Evolutionary conservation across 2,888 invertebrate genomes (phyloP).

Genomic region (Molorchus minor): DNA sequence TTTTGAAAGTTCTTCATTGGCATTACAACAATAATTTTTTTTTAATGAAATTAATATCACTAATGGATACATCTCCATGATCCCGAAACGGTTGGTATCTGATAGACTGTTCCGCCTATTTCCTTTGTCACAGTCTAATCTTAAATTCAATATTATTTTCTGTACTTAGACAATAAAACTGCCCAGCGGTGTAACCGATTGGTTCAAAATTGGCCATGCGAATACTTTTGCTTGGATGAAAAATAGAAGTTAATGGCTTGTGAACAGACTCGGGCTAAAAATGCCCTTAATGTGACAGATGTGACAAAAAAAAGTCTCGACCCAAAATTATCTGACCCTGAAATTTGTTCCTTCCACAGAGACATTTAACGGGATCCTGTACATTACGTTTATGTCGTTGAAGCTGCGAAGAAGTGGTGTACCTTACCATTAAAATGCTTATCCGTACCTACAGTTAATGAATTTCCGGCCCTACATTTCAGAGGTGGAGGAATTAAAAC

Average conservation of each 20-base stretch:
- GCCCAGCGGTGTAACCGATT: slow-evolving; percentile 41
- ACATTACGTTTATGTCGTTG: not conserved
- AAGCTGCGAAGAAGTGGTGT: not conserved
- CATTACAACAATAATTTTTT: not conserved
- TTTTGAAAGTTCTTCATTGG: not conserved
- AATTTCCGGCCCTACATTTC: not conserved
- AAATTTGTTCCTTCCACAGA: not conserved
- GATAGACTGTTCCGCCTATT: slow-evolving; percentile 42
- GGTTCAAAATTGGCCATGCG: slow-evolving; percentile 52
- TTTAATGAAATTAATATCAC: not conserved
- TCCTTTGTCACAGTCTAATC: slow-evolving; percentile 38
- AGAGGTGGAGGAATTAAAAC: not conserved
- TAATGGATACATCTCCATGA: not conserved
- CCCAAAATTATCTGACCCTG: not conserved
- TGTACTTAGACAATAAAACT: slow-evolving; percentile 37
- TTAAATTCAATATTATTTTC: slow-evolving; percentile 36
- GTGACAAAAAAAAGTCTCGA: not conserved
- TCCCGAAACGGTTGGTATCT: slow-evolving; percentile 8
- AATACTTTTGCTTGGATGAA: slow-evolving; percentile 48
- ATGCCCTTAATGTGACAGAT: not conserved
- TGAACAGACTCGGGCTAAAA: not conserved
- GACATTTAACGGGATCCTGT: not conserved
- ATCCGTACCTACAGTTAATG: not conserved
- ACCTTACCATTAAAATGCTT: not conserved
- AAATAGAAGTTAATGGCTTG: slow-evolving; percentile 50